Base-by-base conservation (phyloP, 2,797 vertebrate genomes). In the Sebastes trivittatus region DNA sequence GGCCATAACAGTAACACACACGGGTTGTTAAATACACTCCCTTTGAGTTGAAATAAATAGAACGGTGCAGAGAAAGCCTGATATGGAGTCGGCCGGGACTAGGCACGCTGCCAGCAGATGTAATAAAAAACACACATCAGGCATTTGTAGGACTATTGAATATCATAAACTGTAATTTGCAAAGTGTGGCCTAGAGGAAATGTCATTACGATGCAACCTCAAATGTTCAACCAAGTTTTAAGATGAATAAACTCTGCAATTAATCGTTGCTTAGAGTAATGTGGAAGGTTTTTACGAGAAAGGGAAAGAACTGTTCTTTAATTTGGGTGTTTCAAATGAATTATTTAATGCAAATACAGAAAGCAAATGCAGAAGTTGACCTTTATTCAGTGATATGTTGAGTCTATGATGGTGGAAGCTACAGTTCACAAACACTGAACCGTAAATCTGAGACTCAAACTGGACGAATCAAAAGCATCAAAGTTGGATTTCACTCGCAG, bases 91-190 rank as follows among this genome's bases (percentile, higher is more conserved):
- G 42, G 77, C 77, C 69, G 29, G n/a, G 63, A 78, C 46, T 64
- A 73, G 84, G 86, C 74, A 63, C 5, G 3, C 68, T 81, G 87
- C 88, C 83, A 91, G 72, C 67, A 84, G 67, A 89, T 55, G 38
- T 71, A 86, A 82, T 78, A 83, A 82, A 60, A 81, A 76, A 83
- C 58, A 84, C 73, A 83, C 80, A 88, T 82, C 68, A 58, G 87
- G 46, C 84, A 85, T 78, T 82, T 78, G 84, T 78, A 75, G 81
- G 62, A 84, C 70, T 75, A 74, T 27, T 78, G 74, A 84, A 90
- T 89, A 89, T 84, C 78, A 88, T 82, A 81, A 89, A 88, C 75
- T 86, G 77, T 73, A 78, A 91, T 91, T 90, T 89, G 69, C 72
- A 71, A 80, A 90, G 67, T 23, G 79, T 79, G 80, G 83, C 82